phyloP scores from a whole-genome alignment of 2,113 vertebrate species.

The Hemicordylus capensis region DNA sequence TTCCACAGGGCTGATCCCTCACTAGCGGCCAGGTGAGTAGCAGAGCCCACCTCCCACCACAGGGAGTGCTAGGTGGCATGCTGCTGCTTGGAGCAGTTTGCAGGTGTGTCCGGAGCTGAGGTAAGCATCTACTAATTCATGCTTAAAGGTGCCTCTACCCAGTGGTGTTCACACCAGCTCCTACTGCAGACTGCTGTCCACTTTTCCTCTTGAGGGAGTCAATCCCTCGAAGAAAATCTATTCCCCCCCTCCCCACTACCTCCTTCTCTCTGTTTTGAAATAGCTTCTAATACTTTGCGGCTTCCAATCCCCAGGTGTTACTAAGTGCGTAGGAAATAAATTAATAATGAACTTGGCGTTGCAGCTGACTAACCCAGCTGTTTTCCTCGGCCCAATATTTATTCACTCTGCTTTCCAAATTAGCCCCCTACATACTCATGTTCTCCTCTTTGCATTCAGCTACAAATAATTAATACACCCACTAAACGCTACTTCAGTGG shows the following conservation, averaged over 20 bases:
- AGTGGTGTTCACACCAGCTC: too few species aligned
- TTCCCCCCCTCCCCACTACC: not conserved
- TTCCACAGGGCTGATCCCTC: too few species aligned
- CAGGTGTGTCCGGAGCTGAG: too few species aligned
- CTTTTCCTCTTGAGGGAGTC: not conserved
- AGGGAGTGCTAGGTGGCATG: too few species aligned
- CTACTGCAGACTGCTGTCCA: too few species aligned
- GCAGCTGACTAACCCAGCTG: not conserved
- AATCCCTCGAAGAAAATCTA: not conserved
- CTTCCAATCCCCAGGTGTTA: not conserved
- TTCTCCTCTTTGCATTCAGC: not conserved
- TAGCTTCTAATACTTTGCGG: not conserved
- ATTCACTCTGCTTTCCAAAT: slow-evolving; percentile 3
- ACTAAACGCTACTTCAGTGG: not conserved
- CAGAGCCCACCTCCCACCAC: too few species aligned
- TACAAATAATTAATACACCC: slow-evolving; percentile 13
- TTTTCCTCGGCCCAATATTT: slow-evolving; percentile 17
- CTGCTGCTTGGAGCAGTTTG: too few species aligned
- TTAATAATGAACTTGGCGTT: not conserved
- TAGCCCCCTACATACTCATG: not conserved
- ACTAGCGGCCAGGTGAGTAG: too few species aligned
- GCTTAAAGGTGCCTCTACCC: too few species aligned
- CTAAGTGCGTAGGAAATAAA: not conserved
- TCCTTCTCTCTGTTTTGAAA: not conserved
- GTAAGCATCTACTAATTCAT: too few species aligned